These are phyloP conservation scores for Sigmodon hispidus DNA, from an alignment of 2,113 vertebrate genomes.

Conservation along the genomic window DNA sequence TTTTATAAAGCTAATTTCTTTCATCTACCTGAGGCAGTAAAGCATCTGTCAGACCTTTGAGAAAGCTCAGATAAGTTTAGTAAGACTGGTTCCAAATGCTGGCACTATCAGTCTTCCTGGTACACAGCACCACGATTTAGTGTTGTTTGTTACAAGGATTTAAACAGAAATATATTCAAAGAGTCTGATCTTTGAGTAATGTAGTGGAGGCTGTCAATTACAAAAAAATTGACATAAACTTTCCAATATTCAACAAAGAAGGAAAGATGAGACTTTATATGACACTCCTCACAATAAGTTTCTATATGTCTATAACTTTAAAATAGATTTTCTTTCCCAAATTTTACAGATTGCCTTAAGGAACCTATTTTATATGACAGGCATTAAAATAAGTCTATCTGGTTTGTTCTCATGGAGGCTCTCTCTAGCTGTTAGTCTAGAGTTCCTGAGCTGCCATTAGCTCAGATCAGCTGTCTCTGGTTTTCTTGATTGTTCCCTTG, in stretches of 20 bases:
- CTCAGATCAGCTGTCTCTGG: too few relatives aligned
- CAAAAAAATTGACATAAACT: background rate
- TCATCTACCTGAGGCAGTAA: background rate
- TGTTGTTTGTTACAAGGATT: slow-evolving; percentile 11
- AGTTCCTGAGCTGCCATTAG: too few relatives aligned
- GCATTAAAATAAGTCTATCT: slow-evolving; percentile 55
- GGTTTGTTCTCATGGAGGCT: too few relatives aligned
- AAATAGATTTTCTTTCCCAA: background rate
- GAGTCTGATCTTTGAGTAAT: background rate
- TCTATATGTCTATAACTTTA: slow-evolving; percentile 10
- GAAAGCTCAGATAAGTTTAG: background rate
- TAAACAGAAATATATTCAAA: background rate
- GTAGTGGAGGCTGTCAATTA: background rate
- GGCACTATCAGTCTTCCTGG: background rate
- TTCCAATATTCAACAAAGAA: background rate
- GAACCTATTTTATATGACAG: slow-evolving; percentile 26
- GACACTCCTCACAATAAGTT: background rate
- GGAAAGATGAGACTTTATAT: background rate
- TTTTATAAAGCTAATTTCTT: background rate
- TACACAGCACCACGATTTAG: background rate
- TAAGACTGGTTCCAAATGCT: background rate
- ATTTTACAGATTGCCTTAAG: slow-evolving; percentile 19
- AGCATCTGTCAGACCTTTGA: background rate
- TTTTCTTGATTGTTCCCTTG: too few relatives aligned
- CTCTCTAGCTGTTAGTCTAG: too few relatives aligned